A percentile compares a stretch with the other conserved stretches of the same genome.
These are phyloP conservation scores for Gopherus flavomarginatus DNA, from an alignment of 2,113 vertebrate species.

Conservation along the genomic window DNA sequence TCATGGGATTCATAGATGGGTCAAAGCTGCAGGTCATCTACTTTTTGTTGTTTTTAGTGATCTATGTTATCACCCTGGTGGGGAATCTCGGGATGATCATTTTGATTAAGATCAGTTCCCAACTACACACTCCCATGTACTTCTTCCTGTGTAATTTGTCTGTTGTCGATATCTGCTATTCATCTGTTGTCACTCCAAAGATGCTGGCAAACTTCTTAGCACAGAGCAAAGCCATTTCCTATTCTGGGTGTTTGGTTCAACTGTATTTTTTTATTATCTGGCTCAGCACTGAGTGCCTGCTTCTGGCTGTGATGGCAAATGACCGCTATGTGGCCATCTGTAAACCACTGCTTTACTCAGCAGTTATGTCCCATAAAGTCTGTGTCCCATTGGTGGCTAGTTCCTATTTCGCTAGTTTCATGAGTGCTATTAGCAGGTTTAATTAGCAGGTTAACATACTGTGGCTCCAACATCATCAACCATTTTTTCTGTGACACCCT, in stretches of 20 bases:
- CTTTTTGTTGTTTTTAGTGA: not conserved
- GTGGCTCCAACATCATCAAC: not conserved
- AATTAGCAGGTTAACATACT: not conserved
- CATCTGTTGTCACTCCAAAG: not conserved
- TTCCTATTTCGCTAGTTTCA: not conserved
- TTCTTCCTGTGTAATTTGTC: conserved; percentile 37
- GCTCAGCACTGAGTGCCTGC: not conserved
- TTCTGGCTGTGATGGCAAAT: not conserved
- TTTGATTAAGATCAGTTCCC: not conserved
- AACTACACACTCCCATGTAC: conserved; percentile 22
- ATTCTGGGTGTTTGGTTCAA: not conserved
- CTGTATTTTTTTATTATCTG: not conserved
- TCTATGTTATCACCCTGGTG: not conserved
- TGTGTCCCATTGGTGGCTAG: not conserved
- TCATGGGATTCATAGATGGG: not conserved
- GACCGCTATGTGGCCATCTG: conserved; percentile 7
- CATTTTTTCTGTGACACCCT: conserved; percentile 26
- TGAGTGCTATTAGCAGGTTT: not conserved
- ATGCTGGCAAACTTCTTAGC: not conserved
- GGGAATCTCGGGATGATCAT: not conserved
- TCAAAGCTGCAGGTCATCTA: not conserved
- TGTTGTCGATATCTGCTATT: conserved; percentile 19
- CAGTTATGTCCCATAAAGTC: not conserved
- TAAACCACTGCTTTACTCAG: not conserved
- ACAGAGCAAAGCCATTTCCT: not conserved